Conservation (phyloP, 1,140 invertebrate genomes). For the Pemphigus obesinymphae region DNA sequence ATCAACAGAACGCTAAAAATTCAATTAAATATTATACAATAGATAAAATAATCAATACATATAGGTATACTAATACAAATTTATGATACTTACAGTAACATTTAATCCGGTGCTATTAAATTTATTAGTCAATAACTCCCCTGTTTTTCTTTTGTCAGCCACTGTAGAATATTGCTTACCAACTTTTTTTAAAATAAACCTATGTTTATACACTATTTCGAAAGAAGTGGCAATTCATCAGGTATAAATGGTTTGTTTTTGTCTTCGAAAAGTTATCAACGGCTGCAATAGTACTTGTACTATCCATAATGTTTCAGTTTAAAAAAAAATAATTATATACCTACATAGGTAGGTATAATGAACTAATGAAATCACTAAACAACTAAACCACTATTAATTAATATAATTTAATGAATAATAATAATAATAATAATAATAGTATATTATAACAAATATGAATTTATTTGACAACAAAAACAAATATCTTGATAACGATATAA, state of each 20-base stretch:
- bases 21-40: background rate
- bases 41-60: background rate
- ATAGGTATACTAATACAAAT: background rate
- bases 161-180: background rate
- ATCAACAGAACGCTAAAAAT: background rate
- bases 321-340: no score
- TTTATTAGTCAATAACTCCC: background rate
- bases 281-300: no score
- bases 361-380: no score
- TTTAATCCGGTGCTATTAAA: background rate
- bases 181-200: background rate
- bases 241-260: background rate
- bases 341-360: no score
- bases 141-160: background rate
- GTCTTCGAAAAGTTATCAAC: no score
- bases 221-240: background rate
- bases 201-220: background rate
- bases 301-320: no score
- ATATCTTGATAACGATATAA: background rate
- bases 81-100: background rate
- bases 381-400: no score
- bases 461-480: background rate
- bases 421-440: no score
- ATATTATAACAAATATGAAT: constrained; percentile 44
- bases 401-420: no score